These are phyloP conservation scores for Euura saliciscinereae DNA, from an alignment of 1,140 invertebrate species.

Conservation along the genomic window DNA sequence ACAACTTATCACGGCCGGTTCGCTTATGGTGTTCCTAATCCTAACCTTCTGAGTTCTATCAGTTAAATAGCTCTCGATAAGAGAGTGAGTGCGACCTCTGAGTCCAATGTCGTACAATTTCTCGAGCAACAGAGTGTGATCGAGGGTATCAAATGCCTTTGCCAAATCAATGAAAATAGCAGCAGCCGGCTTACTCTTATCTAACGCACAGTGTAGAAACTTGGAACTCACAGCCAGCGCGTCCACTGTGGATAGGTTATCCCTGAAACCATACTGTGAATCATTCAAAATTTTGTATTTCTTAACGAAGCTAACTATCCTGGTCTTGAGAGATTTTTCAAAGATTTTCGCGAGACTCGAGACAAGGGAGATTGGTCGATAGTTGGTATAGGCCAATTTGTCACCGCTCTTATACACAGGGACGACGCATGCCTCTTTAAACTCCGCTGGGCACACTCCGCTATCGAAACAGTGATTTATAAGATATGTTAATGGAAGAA, in stretches of 20 bases:
- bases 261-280: conserved; percentile 20
- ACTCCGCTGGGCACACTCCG: conserved; percentile 9
- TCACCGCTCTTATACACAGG: conserved; percentile 19
- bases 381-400: conserved; percentile 10
- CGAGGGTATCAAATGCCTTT: conserved; percentile 39
- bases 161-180: conserved; percentile 25
- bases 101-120: conserved; percentile 37
- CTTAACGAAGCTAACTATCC: conserved; percentile 16
- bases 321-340: conserved; percentile 19
- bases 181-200: conserved; percentile 15
- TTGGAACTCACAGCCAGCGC: conserved; percentile 17
- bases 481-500: not conserved
- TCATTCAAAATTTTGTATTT: conserved; percentile 13
- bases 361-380: conserved; percentile 20
- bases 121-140: conserved; percentile 32
- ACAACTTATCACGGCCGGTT: not conserved
- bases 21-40: conserved; percentile 17
- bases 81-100: conserved; percentile 23
- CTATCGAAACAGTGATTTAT: conserved; percentile 17
- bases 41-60: conserved; percentile 33
- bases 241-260: conserved; percentile 13
- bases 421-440: conserved; percentile 17
- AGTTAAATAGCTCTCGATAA: conserved; percentile 35
- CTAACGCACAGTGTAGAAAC: conserved; percentile 2
- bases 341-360: conserved; percentile 24